These are phyloP conservation scores for Rhadina sibilatrix DNA, from an alignment of 2,113 vertebrate genomes.

Conservation along the genomic window DNA sequence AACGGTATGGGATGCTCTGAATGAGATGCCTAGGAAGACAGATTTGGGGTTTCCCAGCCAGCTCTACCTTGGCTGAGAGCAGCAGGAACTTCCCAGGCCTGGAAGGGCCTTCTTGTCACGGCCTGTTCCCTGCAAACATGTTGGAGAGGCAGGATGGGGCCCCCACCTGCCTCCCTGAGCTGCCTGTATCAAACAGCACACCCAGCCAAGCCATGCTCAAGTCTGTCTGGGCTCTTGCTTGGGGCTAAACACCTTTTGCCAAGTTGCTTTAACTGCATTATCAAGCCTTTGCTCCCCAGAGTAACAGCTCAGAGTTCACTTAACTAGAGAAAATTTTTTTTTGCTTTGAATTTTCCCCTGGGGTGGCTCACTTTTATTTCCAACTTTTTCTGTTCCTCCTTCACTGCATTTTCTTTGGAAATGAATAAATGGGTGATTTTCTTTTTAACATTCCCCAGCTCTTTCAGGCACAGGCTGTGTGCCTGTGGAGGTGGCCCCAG, in stretches of 20 bases:
- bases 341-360: not conserved
- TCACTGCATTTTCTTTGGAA: not conserved
- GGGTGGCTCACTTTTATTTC: not conserved
- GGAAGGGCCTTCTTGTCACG: not conserved
- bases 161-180: not conserved
- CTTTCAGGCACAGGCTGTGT: not conserved
- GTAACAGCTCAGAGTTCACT: not conserved
- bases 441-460: not conserved
- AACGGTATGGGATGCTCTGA: not conserved
- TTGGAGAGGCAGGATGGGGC: not conserved
- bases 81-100: constrained; percentile 21
- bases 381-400: not conserved
- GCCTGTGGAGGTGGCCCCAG: not conserved
- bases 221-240: not conserved
- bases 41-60: constrained; percentile 49
- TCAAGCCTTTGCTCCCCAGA: not conserved
- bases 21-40: not conserved
- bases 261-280: not conserved
- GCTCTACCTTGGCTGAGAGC: not conserved
- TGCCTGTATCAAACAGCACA: not conserved
- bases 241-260: constrained; percentile 30
- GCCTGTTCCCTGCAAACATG: not conserved
- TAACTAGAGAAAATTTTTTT: not conserved
- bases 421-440: not conserved
- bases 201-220: not conserved